Evolutionary conservation across 92 coral and sea anemone genomes (phyloP), one percentile per base, ranked within the genome.

Genomic region (Blastomussa wellsi): DNA sequence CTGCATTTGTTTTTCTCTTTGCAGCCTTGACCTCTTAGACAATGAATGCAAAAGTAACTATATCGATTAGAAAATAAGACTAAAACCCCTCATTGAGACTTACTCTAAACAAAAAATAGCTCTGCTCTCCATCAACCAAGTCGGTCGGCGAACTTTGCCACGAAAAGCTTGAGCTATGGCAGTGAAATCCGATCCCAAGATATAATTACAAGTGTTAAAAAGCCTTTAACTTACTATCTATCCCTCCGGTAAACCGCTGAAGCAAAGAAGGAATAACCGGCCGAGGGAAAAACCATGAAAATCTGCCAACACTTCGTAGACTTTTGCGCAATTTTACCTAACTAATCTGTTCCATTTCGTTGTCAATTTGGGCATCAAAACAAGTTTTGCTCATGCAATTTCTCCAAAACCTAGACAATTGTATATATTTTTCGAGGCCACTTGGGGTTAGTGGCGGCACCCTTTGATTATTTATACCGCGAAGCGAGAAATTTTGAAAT

Each of bases 401-500:
- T 75, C 80, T 65, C 60, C 47, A 74, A 83, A 75, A 57, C 80
- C 77, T 67, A 88, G 89, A 79, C 84, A 89, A 79, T n/a, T 89
- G 78, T 84, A 57, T 78, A 84, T 57, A 57, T 79, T 85, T 86
- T 84, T 84, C 88, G 76, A 86, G 82, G 91, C 86, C 92, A 90
- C 87, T 86, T 84, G 88, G 89, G 69, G 83, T 79, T 69, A 88
- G 84, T 88, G 98, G 89, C 98, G 98, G 98, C 92, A 78, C 69
- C 91, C 98, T 94, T 94, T 94, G 98, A 94, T 71, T 76, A 81
- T 89, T 78, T 85, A 88, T 84, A 90, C 98, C 98, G 98, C 98
- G 98, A 94, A 92, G 88, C 84, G 82, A 90, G 94, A 92, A 92
- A 92, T 86, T 94, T 94, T 86, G 82, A 90, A 94, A 91, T 80